Evolutionary conservation across 2,797 vertebrate genomes (phyloP), one percentile per base, ranked within the genome.

Genomic region (Amniataba percoides): DNA sequence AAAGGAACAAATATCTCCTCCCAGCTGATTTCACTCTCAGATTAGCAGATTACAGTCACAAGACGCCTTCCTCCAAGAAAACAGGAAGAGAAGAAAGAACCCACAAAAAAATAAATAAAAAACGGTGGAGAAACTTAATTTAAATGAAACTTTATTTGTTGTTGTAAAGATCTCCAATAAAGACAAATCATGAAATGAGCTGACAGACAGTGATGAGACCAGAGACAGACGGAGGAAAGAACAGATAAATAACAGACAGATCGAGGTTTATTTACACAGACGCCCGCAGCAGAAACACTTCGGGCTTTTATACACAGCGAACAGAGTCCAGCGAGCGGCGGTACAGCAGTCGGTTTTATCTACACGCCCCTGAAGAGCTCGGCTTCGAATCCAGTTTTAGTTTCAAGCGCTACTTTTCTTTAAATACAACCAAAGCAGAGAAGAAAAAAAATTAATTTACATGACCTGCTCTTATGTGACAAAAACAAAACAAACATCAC

Each of bases 111-210:
- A n/a, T n/a, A n/a, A n/a, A n/a, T n/a, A n/a, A n/a, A n/a, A n/a
- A 5, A 27, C 9, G 13, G 31, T n/a, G 11, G 4, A 6, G 23
- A 27, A 71, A 69, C 3, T 71, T 76, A 3, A 52, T 86, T 93
- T 83, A 91, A 90, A 88, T 87, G 82, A 87, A 88, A 87, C 61
- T 94, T 95, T 94, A 94, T 92, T 94, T 4, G 68, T 78, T 46
- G 82, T 80, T 13, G 14, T 80, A 87, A 84, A 88, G 73, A 79
- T 77, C 39, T 88, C 80, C 77, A 80, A 56, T 76, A 78, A 73
- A 85, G 68, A 91, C 61, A 84, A 77, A 77, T 34, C 72, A 87
- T 71, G 75, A 81, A 78, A 83, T 77, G 53, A 78, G 49, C 59
- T 76, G 39, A 86, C 65, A 78, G 80, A 83, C 77, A 46, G 66